These are phyloP conservation scores for Dendrolimus punctatus DNA, from an alignment of 1,140 invertebrate species.

Conservation along the genomic window DNA sequence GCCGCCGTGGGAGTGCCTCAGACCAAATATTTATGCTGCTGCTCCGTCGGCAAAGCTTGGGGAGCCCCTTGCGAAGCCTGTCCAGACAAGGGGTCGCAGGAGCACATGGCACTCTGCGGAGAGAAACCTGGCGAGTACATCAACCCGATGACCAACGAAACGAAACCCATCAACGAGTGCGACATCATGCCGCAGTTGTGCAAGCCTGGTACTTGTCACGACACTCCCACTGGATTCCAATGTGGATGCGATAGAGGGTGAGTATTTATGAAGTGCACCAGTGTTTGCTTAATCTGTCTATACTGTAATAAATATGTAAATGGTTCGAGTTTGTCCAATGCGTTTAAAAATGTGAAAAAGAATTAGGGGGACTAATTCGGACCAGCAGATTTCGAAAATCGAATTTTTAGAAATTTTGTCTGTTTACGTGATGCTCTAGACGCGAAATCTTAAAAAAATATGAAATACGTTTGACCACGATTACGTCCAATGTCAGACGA, in stretches of 20 bases:
- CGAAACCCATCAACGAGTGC: constrained; percentile 87
- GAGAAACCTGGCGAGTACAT: constrained; percentile 79
- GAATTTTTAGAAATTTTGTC: no score
- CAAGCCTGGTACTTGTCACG: constrained; percentile 87
- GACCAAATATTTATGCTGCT: constrained; percentile 90
- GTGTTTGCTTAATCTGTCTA: neutral
- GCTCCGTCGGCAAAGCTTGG: constrained; percentile 91
- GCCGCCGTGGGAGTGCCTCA: constrained; percentile 83
- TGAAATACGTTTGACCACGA: no score
- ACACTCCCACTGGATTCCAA: constrained; percentile 88
- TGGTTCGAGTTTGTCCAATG: no score
- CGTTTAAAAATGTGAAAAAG: no score
- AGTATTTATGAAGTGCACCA: constrained; percentile 3
- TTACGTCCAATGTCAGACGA: no score
- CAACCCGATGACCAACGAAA: constrained; percentile 84
- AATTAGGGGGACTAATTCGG: no score
- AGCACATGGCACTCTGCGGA: constrained; percentile 76
- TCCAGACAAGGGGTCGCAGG: constrained; percentile 77
- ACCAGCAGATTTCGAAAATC: no score
- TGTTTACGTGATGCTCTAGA: no score
- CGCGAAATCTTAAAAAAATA: no score
- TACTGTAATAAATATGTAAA: no score
- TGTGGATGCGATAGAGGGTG: constrained; percentile 79
- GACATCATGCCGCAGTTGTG: constrained; percentile 87
- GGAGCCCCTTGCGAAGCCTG: constrained; percentile 85